phyloP scores from a whole-genome alignment of 1,140 invertebrate genomes.

The Bombus soroeensis region DNA sequence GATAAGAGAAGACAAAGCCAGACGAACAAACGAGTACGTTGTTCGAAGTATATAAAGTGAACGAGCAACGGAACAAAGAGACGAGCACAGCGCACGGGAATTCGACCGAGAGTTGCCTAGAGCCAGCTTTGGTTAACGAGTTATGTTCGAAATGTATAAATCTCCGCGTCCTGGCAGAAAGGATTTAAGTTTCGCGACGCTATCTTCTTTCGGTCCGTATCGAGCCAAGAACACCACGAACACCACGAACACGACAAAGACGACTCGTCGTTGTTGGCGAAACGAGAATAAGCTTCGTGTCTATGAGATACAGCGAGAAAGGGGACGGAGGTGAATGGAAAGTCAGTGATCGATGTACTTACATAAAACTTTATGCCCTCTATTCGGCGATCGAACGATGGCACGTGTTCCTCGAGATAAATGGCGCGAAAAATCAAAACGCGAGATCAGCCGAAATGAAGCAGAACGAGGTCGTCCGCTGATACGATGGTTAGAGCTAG shows the following conservation, averaged over 20 bases:
- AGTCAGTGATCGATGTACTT: conserved; percentile 51
- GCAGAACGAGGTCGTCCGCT: not conserved
- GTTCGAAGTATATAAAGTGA: no score
- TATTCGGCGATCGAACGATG: conserved; percentile 39
- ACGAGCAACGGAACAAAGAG: not conserved
- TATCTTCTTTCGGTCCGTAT: not conserved
- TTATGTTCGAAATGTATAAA: conserved; percentile 41
- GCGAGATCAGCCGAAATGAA: not conserved
- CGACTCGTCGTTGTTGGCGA: not conserved
- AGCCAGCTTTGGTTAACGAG: not conserved
- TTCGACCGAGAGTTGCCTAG: not conserved
- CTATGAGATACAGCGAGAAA: conserved; percentile 8
- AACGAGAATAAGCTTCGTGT: conserved; percentile 56
- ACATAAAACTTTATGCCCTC: conserved; percentile 59
- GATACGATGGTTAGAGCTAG: not conserved
- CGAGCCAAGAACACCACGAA: not conserved
- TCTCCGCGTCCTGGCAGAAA: conserved; percentile 32
- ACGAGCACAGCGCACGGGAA: not conserved
- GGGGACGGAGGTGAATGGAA: no score
- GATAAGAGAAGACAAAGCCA: conserved; percentile 49
- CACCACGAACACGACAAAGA: not conserved
- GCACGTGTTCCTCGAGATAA: conserved; percentile 42
- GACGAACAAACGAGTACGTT: not conserved
- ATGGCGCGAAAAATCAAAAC: conserved; percentile 61
- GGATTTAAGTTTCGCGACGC: conserved; percentile 60